Evolutionary conservation across 2,113 vertebrate genomes (phyloP).

Genomic region (Acanthisitta chloris): DNA sequence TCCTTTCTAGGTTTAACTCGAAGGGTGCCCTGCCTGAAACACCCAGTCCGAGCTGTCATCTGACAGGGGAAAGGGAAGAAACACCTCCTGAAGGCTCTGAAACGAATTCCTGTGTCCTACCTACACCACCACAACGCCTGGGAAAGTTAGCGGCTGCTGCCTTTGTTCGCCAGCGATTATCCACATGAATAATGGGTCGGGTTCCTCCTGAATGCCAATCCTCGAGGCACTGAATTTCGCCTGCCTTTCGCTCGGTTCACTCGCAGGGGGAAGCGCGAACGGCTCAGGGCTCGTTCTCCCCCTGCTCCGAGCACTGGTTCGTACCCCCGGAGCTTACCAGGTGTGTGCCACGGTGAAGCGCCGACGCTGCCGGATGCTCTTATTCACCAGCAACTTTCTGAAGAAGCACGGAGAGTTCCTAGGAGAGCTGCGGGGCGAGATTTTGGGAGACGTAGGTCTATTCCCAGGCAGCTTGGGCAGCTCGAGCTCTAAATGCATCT

Average conservation of each 20-base stretch:
- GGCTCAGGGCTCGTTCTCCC: background rate
- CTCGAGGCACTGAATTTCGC: background rate
- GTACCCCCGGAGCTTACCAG: slow-evolving; percentile 81
- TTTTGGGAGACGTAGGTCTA: slow-evolving; percentile 91
- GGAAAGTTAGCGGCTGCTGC: slow-evolving; percentile 4
- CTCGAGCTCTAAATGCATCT: slow-evolving; percentile 97
- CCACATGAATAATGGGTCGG: background rate
- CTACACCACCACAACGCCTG: background rate
- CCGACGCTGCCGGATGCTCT: slow-evolving; percentile 94
- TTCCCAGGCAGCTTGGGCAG: slow-evolving; percentile 86
- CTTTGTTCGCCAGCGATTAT: slow-evolving; percentile 1
- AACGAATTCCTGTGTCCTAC: background rate
- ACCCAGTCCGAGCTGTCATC: background rate
- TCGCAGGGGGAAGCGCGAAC: background rate
- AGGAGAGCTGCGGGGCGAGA: slow-evolving; percentile 94
- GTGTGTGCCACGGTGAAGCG: slow-evolving; percentile 98
- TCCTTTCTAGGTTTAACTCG: background rate
- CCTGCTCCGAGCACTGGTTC: background rate
- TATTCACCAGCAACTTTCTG: slow-evolving; percentile 97
- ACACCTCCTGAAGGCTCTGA: background rate
- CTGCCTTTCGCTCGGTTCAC: background rate
- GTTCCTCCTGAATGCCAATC: background rate
- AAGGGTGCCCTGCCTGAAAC: background rate
- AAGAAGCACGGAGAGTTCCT: slow-evolving; percentile 91
- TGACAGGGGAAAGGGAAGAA: background rate